Evolutionary conservation across 2,113 vertebrate genomes (phyloP), one percentile per base, ranked within the genome.

Genomic region (Catagonus wagneri): DNA sequence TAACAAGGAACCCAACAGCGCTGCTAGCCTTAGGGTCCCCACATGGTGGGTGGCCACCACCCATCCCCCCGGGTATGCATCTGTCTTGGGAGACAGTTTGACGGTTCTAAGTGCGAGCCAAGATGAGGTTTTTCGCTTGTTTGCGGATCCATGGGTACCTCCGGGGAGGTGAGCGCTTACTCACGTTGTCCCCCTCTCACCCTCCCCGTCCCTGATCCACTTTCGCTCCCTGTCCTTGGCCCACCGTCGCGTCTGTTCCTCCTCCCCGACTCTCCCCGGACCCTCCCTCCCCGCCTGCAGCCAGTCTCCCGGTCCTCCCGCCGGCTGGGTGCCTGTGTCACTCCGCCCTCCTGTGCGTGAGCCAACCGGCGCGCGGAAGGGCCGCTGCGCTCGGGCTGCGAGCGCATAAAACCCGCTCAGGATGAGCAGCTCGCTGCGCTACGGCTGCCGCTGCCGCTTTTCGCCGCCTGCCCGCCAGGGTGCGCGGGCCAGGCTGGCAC

Each of bases 331-430:
- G 60, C 4, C 3, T 0, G 36, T 0, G 52, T 96, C 76, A 79
- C 93, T 36, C 96, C 94, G 83, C 97, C 90, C 95, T 90, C 81
- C 60, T 68, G 52, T 17, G 95, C 89, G 0, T 36, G 89, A 96
- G 83, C 93, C 97, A 95, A 96, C 83, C 89, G 0, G 66, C 60
- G 80, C 60, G 71, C 69, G 0, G 2, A 14, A 22, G 23, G 56
- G 61, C 78, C 9, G 10, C 92, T 0, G 50, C 66, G 16, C 60
- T 34, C 6, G 0, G 0, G 44, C n/a, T 3, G 74, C 25, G 5
- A 36, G 65, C 60, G 0, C 74, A 80, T 94, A 96, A 96, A 97
- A 75, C 25, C 68, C 16, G 22, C 83, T 11, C 0, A 2, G 8
- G 10, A 16, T 2, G 1, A 6, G 58, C 69, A 1, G 6, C 58